phyloP scores from a whole-genome alignment of 2,888 invertebrate species.

The Acrocyrtus sp. region DNA sequence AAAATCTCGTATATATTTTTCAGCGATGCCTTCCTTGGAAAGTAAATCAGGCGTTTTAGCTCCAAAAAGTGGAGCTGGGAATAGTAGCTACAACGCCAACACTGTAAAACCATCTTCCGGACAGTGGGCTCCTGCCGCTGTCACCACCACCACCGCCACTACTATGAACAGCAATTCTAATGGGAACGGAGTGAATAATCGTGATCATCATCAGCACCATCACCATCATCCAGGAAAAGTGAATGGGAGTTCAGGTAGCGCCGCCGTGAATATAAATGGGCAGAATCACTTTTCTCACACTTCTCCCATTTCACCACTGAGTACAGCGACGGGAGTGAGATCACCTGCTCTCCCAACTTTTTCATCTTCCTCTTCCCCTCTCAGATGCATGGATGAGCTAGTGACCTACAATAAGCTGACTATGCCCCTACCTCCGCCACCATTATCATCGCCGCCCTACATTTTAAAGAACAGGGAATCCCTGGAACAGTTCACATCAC shows the following conservation, averaged over 20 bases:
- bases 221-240: conserved; percentile 14
- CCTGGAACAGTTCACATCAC: background rate
- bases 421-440: background rate
- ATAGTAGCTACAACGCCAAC: background rate
- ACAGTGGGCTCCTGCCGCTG: conserved; percentile 28
- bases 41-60: conserved; percentile 33
- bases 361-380: background rate
- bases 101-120: conserved; percentile 22
- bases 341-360: no score
- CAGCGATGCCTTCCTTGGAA: conserved; percentile 45
- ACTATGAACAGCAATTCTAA: conserved; percentile 1
- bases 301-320: no score
- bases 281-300: background rate
- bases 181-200: conserved; percentile 15
- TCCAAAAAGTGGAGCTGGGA: conserved; percentile 22
- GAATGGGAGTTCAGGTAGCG: conserved; percentile 6
- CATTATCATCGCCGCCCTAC: conserved; percentile 4
- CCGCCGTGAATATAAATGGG: conserved; percentile 25
- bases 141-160: conserved; percentile 2
- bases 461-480: conserved; percentile 11
- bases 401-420: conserved; percentile 23
- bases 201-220: background rate
- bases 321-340: background rate
- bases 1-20: conserved; percentile 6
- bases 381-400: conserved; percentile 11